Conservation (phyloP, 2,888 invertebrate genomes). For the Lasioglossum malachurum region DNA sequence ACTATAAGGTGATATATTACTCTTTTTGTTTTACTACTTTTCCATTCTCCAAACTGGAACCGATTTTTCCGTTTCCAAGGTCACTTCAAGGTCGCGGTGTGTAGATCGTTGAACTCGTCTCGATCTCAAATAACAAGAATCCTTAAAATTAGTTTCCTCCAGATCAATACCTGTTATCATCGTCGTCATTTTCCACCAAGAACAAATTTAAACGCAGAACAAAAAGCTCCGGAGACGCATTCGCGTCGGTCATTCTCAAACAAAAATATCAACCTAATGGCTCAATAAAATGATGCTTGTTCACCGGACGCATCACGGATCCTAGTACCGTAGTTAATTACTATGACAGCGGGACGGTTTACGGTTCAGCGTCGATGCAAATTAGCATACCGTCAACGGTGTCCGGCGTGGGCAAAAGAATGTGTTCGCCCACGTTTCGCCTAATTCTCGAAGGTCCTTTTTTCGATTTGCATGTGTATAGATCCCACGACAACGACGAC, state of each 20-base stretch:
- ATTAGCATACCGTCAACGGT: not conserved
- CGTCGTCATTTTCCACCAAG: not conserved
- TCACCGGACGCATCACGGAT: not conserved
- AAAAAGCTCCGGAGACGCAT: not conserved
- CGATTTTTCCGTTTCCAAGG: too few species aligned
- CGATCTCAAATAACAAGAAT: too few species aligned
- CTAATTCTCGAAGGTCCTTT: slow-evolving; percentile 20
- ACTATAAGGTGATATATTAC: too few species aligned
- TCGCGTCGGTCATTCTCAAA: too few species aligned
- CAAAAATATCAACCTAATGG: not conserved
- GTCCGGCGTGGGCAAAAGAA: not conserved
- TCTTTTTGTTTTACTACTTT: too few species aligned
- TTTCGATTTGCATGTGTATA: not conserved
- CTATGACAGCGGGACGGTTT: not conserved
- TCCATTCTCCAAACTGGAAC: too few species aligned
- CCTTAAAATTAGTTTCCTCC: too few species aligned
- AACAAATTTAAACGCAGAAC: not conserved
- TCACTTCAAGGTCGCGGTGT: too few species aligned
- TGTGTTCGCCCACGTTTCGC: slow-evolving; percentile 21
- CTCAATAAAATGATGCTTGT: not conserved
- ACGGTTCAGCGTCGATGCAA: not conserved
- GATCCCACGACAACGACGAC: slow-evolving; percentile 12
- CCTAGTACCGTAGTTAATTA: not conserved
- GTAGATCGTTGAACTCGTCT: too few species aligned
- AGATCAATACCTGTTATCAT: too few species aligned